Percentiles rank a stretch among this genome's conserved stretches.
Evolutionary conservation across 2,113 vertebrate species (phyloP).

Genomic region (Emydocephalus ijimae): DNA sequence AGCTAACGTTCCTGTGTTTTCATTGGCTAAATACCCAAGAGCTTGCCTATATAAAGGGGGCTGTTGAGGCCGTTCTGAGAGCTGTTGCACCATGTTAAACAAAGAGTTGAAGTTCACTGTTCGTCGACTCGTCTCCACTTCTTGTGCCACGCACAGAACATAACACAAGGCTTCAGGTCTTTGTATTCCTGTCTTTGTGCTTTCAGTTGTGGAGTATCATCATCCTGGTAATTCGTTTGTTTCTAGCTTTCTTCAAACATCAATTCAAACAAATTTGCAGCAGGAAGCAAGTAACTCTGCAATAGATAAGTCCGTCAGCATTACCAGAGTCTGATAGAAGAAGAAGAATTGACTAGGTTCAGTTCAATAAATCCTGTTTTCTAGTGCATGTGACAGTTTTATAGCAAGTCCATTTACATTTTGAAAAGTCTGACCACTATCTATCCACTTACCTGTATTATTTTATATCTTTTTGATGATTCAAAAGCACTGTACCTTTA

Average conservation of each 20-base stretch:
- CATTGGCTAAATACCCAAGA: no score
- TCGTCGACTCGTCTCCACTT: no score
- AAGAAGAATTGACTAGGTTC: conserved; percentile 57
- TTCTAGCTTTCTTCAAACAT: not conserved
- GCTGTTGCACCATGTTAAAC: no score
- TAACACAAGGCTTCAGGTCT: not conserved
- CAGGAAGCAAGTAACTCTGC: conserved; percentile 27
- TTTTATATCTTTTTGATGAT: conserved; percentile 38
- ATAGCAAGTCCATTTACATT: conserved; percentile 46
- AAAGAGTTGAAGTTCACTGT: no score
- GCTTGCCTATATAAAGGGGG: no score
- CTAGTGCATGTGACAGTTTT: conserved; percentile 36
- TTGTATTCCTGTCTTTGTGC: not conserved
- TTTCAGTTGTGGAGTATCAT: not conserved
- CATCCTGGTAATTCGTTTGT: not conserved
- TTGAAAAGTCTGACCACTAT: conserved; percentile 40
- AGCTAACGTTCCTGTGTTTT: no score
- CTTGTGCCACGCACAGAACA: no score
- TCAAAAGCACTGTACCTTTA: conserved; percentile 32
- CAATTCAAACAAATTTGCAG: not conserved
- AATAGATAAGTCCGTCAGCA: conserved; percentile 7
- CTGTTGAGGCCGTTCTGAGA: no score
- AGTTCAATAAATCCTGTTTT: conserved; percentile 51
- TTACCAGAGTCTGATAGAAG: conserved; percentile 40
- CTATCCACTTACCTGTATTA: conserved; percentile 30